Base-by-base conservation (phyloP, 2,888 invertebrate genomes). In the Platycheirus rosarum region DNA sequence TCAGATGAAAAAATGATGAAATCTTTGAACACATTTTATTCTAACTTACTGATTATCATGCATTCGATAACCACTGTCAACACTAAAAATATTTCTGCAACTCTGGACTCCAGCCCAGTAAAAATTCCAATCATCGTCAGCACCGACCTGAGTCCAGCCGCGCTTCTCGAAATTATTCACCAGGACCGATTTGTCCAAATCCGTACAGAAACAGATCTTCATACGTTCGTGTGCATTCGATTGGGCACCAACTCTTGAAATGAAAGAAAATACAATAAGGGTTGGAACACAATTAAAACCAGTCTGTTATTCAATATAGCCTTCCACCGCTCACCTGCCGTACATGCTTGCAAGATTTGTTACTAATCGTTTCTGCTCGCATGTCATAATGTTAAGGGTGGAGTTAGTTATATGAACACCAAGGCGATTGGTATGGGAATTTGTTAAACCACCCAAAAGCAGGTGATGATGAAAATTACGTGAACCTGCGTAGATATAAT, bases 121-220 rank as follows among this genome's bases (percentile, higher is more conserved):
- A 88, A 98, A 95, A 89, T 98, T 97, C 98, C 98, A 98, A 86
- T 97, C 97, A 87, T 97, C 97, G 86, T 97, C 97, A 0, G 96
- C 94, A 0, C 94, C 94, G 0, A 97, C 97, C 75, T 90, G 88
- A 1, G 92, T 91, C 98, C 98, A 98, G 9, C 97, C 97, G 63
- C 97, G 92, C 87, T 97, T 95, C 86, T 97, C 97, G 88, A 98
- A 98, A 91, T 97, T 98, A 86, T 95, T 95, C 60, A 97, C 93
- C 71, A 98, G 93, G 8, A 98, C 97, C 18, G 97, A 97, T 90
- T 97, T 98, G 88, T 98, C 98, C 88, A 97, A 93, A 90, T 91
- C 91, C 29, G 91, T 90, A 82, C 91, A 91, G 75, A 89, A 91
- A 49, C 87, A 88, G 35, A 91, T 88, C 84, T 87, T 87, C 60